Base-by-base conservation (phyloP, 2,888 invertebrate genomes). In the Clusia tigrina region DNA sequence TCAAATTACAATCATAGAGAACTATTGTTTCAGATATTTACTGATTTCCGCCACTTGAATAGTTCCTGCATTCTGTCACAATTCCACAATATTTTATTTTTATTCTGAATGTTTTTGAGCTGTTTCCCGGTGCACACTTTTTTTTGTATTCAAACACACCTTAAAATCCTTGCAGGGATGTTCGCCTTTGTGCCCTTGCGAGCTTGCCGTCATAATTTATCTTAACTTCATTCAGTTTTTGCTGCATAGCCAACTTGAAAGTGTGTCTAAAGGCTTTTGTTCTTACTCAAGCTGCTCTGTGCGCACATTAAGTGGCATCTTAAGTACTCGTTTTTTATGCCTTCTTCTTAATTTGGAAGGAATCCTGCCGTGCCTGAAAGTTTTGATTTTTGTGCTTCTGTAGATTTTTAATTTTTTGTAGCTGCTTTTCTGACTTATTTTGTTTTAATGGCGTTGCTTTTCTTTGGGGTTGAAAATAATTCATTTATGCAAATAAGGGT, bases 401-500 rank as follows among this genome's bases (percentile, higher is more conserved):
- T n/a, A 20, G 22, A 10, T 18, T 24, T 52, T 52, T 18, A 12
- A 20, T 23, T 24, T 52, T 42, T 52, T 52, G 18, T 15, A 18
- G 15, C 22, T 3, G 12, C 42, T n/a, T 48, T 52, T 52, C 52
- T 24, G 2, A 18, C 3, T 52, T 24, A 15, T 25, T 56, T 56
- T 22, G n/a, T 24, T 23, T n/a, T 42, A 2, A 10, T 32, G 32
- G 9, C 12, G 59, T 53, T 53, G 59, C 26, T 59, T 46, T 55
- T 58, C 63, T 71, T 74, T 73, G 78, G 78, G 78, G 78, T 77
- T 77, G 75, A 74, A 78, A 78, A 77, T 77, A 78, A 77, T 78
- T 78, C 79, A 77, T 77, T 77, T 77, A 77, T 77, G 77, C 75
- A 78, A 77, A 77, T 78, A 77, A 77, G 78, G 78, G 78, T 76